A percentile compares a stretch with the other conserved stretches of the same genome.
Evolutionary conservation across 1,140 invertebrate genomes (phyloP).

Genomic region (Cepaea nemoralis): DNA sequence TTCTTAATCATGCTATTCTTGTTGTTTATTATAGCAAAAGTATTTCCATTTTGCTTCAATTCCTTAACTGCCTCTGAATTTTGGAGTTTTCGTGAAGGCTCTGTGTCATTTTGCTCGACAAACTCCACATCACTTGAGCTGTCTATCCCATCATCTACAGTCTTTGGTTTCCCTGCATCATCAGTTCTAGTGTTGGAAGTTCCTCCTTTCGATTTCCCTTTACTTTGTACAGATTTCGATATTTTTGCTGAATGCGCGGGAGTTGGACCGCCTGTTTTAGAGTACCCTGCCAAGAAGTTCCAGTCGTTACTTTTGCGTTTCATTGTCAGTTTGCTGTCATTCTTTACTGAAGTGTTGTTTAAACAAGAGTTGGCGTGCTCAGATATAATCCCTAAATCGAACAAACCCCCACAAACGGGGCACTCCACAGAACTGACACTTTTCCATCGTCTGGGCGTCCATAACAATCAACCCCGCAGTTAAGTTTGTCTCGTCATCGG

Average conservation of each 20-base stretch:
- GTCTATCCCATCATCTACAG: background rate
- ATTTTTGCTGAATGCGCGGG: background rate
- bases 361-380: constrained; percentile 57
- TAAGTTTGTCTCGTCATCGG: too few relatives aligned
- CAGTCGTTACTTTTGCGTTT: background rate
- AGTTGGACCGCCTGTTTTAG: background rate
- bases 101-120: background rate
- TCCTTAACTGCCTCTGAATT: background rate
- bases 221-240: background rate
- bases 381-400: constrained; percentile 44
- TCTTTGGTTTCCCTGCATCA: background rate
- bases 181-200: background rate
- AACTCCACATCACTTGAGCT: background rate
- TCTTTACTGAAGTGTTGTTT: constrained; percentile 21
- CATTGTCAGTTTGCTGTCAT: background rate
- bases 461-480: too few relatives aligned
- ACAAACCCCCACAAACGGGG: constrained; percentile 53
- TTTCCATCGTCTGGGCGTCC: too few relatives aligned
- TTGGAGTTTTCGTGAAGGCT: background rate
- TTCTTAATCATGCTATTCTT: background rate
- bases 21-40: background rate
- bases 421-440: constrained; percentile 48
- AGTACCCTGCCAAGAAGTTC: constrained; percentile 1
- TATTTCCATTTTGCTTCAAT: background rate
- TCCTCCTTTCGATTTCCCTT: background rate